Base-by-base conservation (phyloP, 2,797 vertebrate species). In the Sylvia borin region DNA sequence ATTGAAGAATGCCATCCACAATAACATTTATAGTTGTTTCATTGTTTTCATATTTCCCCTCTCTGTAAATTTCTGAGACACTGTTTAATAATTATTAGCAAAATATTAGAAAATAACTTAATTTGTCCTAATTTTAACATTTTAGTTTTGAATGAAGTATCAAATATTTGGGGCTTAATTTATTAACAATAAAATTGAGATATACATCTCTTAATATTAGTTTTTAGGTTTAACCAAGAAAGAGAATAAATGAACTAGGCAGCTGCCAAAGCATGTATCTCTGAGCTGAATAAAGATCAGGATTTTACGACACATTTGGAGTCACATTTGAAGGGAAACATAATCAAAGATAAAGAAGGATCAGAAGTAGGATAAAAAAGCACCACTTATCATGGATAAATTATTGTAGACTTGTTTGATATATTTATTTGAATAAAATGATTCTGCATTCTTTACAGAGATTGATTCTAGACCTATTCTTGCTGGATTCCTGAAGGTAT, bases 351-450 rank as follows among this genome's bases (percentile, higher is more conserved):
- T 45, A 90, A 88, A 89, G 51, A 75, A 14, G 50, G 13, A 71
- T 77, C 18, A 14, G 68, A 95, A 74, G 21, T 19, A 25, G 36
- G 50, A 94, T 94, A 65, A 88, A 90, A 95, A 75, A 68, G 83
- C 3, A 38, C 17, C 34, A 87, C 16, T 88, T 72, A 40, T 29
- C 22, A 45, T 16, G 31, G 54, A n/a, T 51, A 91, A 88, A 47
- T 85, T 53, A 53, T 71, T 74, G 27, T 76, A 91, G 17, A 64
- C 21, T 65, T 60, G 22, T 72, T 58, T 65, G 20, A 79, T 66
- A 29, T 13, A 61, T 50, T 54, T 73, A 76, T 92, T 83, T 83
- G 26, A 61, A 61, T 68, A 61, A 77, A 89, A 74, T 29, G 4
- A 50, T 67, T 68, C 27, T 68, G 9, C 71, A 13, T 78, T 94